A percentile compares a stretch with the other conserved stretches of the same genome.
These are phyloP conservation scores for Chymomyza amoena DNA, from an alignment of 2,888 invertebrate species.

Conservation along the genomic window DNA sequence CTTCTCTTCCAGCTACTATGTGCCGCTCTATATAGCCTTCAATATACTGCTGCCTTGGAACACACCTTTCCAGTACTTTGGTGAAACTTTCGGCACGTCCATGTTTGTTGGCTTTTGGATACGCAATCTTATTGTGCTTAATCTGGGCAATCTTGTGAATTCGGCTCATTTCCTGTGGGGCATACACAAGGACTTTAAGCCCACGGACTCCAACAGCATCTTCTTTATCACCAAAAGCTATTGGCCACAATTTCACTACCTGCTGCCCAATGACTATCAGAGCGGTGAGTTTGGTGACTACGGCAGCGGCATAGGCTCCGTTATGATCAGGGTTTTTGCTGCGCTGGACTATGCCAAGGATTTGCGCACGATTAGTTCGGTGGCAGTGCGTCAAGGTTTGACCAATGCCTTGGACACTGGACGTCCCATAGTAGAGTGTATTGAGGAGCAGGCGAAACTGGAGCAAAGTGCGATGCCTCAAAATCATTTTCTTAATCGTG, in stretches of 20 bases:
- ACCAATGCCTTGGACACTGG: constrained; percentile 81
- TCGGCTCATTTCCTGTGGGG: constrained; percentile 88
- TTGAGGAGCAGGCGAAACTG: constrained; percentile 79
- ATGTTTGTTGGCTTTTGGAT: constrained; percentile 85
- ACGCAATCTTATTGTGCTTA: constrained; percentile 83
- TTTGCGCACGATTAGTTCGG: constrained; percentile 83
- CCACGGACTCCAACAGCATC: constrained; percentile 85
- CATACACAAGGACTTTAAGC: constrained; percentile 86
- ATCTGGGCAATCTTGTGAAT: constrained; percentile 86
- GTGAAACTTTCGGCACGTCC: constrained; percentile 83
- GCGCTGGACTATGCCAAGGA: constrained; percentile 84
- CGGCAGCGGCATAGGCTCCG: constrained; percentile 83
- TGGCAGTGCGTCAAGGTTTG: constrained; percentile 83
- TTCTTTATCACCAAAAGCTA: constrained; percentile 87
- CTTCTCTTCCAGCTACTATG: constrained; percentile 82
- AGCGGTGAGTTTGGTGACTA: constrained; percentile 90
- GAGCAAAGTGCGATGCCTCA: constrained; percentile 77
- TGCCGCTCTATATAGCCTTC: constrained; percentile 83
- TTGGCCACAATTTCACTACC: constrained; percentile 90
- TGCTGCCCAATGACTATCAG: constrained; percentile 89
- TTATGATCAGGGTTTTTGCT: constrained; percentile 85
- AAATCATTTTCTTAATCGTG: constrained; percentile 80
- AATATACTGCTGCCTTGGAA: constrained; percentile 86
- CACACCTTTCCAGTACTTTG: constrained; percentile 89
- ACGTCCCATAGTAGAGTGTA: constrained; percentile 81